Evolutionary conservation across 2,113 vertebrate species (phyloP).

Genomic region (Sardina pilchardus): DNA sequence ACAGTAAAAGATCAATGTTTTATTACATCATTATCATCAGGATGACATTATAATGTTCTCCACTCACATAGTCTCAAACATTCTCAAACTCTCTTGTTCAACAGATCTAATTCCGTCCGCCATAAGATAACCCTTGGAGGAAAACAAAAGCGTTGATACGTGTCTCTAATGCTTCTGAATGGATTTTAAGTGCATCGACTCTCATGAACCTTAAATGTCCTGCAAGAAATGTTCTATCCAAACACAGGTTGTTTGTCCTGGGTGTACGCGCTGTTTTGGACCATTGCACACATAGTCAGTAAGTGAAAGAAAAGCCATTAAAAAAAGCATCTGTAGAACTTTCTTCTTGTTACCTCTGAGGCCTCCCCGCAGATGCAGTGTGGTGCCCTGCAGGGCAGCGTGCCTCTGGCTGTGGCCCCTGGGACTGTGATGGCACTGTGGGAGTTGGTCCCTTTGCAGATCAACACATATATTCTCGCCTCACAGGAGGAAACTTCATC

Average conservation of each 20-base stretch:
- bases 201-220: not conserved
- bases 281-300: not conserved
- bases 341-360: not conserved
- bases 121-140: not conserved
- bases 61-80: not conserved
- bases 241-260: not conserved
- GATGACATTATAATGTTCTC: conserved; percentile 1
- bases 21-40: conserved; percentile 3
- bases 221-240: not conserved
- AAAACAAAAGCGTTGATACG: not conserved
- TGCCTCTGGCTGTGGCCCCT: not conserved
- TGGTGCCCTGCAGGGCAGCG: not conserved
- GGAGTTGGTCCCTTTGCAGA: not conserved
- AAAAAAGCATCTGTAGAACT: not conserved
- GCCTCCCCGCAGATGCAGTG: not conserved
- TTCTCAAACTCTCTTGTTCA: not conserved
- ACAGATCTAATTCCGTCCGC: not conserved
- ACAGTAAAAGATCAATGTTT: conserved; percentile 10
- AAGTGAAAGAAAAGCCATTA: not conserved
- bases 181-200: not conserved
- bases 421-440: conserved; percentile 1
- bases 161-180: not conserved
- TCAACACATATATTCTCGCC: conserved; percentile 3
- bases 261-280: not conserved
- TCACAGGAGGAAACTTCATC: conserved; percentile 16